These are phyloP conservation scores for Coracopsis vasa DNA, from an alignment of 2,113 vertebrate genomes.

Conservation along the genomic window DNA sequence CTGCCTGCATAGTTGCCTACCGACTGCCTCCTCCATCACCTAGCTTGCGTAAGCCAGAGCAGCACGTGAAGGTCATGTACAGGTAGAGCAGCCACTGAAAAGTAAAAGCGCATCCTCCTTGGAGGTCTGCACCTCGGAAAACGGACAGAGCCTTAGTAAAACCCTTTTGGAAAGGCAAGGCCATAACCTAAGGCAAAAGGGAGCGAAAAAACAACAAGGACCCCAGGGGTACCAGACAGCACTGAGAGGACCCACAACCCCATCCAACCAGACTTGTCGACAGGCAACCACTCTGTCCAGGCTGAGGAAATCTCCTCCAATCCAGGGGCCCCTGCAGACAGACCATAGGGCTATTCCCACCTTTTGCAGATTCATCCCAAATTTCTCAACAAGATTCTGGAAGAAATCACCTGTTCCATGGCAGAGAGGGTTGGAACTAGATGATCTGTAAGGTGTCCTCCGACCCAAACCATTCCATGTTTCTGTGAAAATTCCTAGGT, in stretches of 20 bases:
- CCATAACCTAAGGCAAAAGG: not conserved
- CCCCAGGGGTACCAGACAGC: accelerated
- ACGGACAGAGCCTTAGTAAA: not conserved
- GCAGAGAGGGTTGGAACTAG: not conserved
- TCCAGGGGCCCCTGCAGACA: accelerated
- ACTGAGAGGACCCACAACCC: not conserved
- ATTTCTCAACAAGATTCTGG: not conserved
- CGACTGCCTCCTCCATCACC: accelerated
- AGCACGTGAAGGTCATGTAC: not conserved
- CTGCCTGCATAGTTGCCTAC: accelerated
- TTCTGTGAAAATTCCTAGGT: not conserved
- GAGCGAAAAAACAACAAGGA: not conserved
- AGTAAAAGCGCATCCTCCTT: not conserved
- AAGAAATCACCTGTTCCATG: not conserved
- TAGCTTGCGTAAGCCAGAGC: accelerated
- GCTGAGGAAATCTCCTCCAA: not conserved
- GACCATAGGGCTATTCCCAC: not conserved
- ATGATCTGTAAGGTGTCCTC: not conserved
- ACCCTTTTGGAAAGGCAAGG: not conserved
- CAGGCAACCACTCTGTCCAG: not conserved
- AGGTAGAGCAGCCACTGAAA: not conserved
- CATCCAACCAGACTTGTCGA: not conserved
- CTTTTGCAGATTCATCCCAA: not conserved
- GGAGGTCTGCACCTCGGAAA: accelerated
- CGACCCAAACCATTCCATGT: not conserved